Evolutionary conservation across 2,113 vertebrate genomes (phyloP), one percentile per base, ranked within the genome.

Genomic region (Astur gentilis): DNA sequence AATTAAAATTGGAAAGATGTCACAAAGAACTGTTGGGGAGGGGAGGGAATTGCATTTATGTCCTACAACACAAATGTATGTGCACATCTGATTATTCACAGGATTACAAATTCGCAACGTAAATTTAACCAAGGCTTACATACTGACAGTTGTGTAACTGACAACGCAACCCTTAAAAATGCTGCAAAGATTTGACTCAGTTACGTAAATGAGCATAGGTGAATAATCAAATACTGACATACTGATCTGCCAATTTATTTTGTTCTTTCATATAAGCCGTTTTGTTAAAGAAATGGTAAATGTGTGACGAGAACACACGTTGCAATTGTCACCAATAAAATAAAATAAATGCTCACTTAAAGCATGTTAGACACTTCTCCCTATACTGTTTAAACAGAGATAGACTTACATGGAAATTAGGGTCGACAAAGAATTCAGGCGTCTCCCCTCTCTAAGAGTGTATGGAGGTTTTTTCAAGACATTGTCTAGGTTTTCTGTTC

Each of bases 1-100:
- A 66, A 97, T 98, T 95, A 97, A 97, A 95, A 90, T 92, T 95
- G 85, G 96, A 96, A 95, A 92, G 81, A 96, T 96, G 94, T 95
- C 86, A 94, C 87, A 90, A 95, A 97, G 64, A 94, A 61, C 61
- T 76, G 44, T 76, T 70, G 66, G 29, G 67, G 64, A 87, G 67
- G 52, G 65, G 49, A 88, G 77, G 76, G 47, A 92, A 94, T 84
- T 92, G 87, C 73, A 90, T 77, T 96, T 88, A 97, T 94, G 71
- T 93, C 60, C 87, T 84, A 94, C 91, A 96, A 82, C 66, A 75
- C 54, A 93, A 98, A 95, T 7, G 72, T 95, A 97, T 96, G 67
- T 95, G 66, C 88, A 95, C 85, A 97, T 97, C 91, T 97, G 93
- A 95, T 90, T 97, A 95, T 94, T 95, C 79, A 91, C 89, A 83